phyloP scores from a whole-genome alignment of 1,140 invertebrate genomes.

The Mesaphorura yosii region DNA sequence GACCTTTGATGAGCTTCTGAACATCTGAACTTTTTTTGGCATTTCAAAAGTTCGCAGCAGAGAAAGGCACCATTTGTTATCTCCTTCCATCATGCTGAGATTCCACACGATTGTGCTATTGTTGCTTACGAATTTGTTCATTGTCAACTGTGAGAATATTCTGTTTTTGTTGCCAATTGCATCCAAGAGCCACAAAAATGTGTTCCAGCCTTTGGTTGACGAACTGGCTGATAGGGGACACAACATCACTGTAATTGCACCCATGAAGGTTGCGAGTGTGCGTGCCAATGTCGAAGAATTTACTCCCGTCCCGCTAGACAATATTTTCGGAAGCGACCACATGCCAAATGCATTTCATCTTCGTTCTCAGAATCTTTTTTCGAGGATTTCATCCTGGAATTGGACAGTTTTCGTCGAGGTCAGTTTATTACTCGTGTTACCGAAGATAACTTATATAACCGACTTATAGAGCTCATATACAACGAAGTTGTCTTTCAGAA shows the following conservation, averaged over 20 bases:
- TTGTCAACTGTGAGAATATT: neutral
- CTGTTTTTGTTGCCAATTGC: neutral
- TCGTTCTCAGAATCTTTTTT: neutral
- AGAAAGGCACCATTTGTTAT: too few species aligned
- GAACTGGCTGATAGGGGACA: slow-evolving; percentile 4
- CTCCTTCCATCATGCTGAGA: too few species aligned
- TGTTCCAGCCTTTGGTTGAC: slow-evolving; percentile 10
- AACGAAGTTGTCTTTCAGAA: neutral
- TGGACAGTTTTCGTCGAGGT: too few species aligned
- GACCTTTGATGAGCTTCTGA: too few species aligned
- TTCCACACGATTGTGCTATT: too few species aligned
- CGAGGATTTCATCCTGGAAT: neutral
- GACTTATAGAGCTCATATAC: too few species aligned
- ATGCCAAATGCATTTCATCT: slow-evolving; percentile 6
- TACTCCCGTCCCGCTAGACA: neutral
- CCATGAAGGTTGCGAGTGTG: neutral
- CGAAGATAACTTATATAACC: too few species aligned
- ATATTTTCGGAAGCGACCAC: neutral
- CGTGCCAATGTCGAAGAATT: neutral
- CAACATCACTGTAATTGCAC: slow-evolving; percentile 1
- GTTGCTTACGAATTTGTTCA: neutral
- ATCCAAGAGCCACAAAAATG: slow-evolving; percentile 2
- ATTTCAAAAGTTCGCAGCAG: too few species aligned
- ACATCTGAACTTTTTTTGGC: too few species aligned
- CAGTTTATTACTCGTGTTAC: too few species aligned